Percentiles rank a stretch among this genome's conserved stretches.
phyloP scores from a whole-genome alignment of 53 echinoderm and acorn worm genomes.

The Hippasteria phrygiana region DNA sequence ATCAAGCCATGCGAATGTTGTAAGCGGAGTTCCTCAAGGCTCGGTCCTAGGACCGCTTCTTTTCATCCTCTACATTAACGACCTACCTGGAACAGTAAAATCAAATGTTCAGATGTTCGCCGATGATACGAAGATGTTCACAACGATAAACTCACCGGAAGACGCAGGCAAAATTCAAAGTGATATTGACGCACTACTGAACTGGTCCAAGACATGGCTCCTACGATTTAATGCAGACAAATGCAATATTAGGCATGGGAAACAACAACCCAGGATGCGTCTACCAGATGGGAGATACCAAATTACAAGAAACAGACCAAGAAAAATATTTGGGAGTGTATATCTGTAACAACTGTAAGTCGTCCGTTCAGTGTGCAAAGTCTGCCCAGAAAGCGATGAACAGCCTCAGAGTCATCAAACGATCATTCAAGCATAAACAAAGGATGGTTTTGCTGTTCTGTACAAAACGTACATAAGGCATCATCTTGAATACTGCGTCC shows the following conservation, averaged over 20 bases:
- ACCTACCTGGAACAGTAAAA: constrained; percentile 9
- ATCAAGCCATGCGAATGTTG: constrained; percentile 32
- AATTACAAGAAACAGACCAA: neutral
- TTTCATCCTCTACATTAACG: constrained; percentile 47
- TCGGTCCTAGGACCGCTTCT: constrained; percentile 29
- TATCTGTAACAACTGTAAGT: constrained; percentile 44
- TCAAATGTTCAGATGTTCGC: constrained; percentile 25
- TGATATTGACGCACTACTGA: neutral
- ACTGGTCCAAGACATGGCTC: constrained; percentile 38
- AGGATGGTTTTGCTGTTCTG: neutral
- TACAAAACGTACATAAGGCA: constrained; percentile 16
- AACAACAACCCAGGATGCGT: neutral
- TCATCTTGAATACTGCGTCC: constrained; percentile 26
- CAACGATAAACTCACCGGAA: neutral
- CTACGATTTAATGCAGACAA: constrained; percentile 50
- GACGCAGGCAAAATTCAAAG: neutral
- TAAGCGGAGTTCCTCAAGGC: constrained; percentile 52
- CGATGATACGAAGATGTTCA: constrained; percentile 54
- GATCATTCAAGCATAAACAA: constrained; percentile 41
- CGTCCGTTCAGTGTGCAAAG: constrained; percentile 18
- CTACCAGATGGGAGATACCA: constrained; percentile 9
- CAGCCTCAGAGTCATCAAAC: constrained; percentile 27
- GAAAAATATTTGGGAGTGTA: constrained; percentile 16
- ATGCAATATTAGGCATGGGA: constrained; percentile 51
- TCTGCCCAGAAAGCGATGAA: constrained; percentile 33